phyloP scores from a whole-genome alignment of 2,888 invertebrate genomes.

The Hyposoter dolosus region DNA sequence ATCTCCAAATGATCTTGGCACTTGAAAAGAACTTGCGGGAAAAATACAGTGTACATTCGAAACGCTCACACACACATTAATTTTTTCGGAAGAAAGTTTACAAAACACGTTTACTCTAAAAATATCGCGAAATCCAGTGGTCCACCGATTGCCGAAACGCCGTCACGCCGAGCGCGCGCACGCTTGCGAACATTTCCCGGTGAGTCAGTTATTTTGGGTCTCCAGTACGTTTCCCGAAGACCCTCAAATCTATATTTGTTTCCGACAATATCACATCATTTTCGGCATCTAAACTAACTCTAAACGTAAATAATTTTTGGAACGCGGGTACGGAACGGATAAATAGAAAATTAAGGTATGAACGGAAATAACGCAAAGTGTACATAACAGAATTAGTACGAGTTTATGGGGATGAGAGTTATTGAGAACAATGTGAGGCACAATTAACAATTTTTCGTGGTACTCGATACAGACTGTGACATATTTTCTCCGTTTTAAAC shows the following conservation, averaged over 20 bases:
- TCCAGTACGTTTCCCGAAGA: slow-evolving; percentile 31
- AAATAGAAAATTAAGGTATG: slow-evolving; percentile 1
- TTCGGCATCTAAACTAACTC: slow-evolving; percentile 30
- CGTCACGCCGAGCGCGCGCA: slow-evolving; percentile 35
- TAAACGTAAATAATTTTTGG: slow-evolving; percentile 19
- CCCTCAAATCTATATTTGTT: slow-evolving; percentile 36
- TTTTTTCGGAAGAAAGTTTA: slow-evolving; percentile 30
- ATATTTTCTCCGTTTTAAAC: slow-evolving; percentile 51
- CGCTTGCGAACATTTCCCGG: slow-evolving; percentile 33
- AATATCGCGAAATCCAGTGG: slow-evolving; percentile 59
- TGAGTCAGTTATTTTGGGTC: slow-evolving; percentile 55
- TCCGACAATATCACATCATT: slow-evolving; percentile 34
- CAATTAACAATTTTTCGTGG: slow-evolving; percentile 23
- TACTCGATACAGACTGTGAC: slow-evolving; percentile 41
- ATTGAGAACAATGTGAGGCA: slow-evolving; percentile 51
- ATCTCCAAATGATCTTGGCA: slow-evolving; percentile 33
- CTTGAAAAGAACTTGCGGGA: slow-evolving; percentile 5
- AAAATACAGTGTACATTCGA: slow-evolving; percentile 6
- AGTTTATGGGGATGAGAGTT: slow-evolving; percentile 8
- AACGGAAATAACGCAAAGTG: neutral
- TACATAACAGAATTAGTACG: slow-evolving; percentile 5
- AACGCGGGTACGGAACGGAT: neutral
- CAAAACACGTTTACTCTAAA: slow-evolving; percentile 61
- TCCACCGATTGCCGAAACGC: slow-evolving; percentile 73
- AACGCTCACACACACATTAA: slow-evolving; percentile 20